A percentile compares a stretch with the other conserved stretches of the same genome.
These are phyloP conservation scores for Drosophila setifemur DNA, from an alignment of 1,140 invertebrate genomes.

Conservation along the genomic window DNA sequence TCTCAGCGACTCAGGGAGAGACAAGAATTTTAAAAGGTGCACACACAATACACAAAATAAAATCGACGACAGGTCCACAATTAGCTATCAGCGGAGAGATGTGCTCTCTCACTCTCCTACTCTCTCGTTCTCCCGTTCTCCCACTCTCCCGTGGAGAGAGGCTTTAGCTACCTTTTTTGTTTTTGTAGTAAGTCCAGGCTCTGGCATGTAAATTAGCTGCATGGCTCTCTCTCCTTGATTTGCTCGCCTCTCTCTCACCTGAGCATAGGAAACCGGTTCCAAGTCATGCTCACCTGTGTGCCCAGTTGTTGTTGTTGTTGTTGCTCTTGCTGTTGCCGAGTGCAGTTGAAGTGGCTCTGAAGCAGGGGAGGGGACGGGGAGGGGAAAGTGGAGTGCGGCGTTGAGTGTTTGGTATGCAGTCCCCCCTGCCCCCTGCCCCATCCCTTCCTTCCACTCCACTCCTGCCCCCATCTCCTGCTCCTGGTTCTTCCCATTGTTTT, in stretches of 20 bases:
- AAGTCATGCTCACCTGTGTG: conserved; percentile 49
- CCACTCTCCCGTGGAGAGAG: conserved; percentile 7
- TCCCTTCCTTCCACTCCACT: conserved; percentile 1
- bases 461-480: conserved; percentile 2
- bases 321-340: no score
- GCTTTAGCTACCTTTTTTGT: conserved; percentile 42
- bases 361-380: conserved; percentile 18
- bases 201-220: conserved; percentile 72
- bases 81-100: conserved; percentile 50
- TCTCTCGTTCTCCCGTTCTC: not conserved
- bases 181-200: conserved; percentile 42
- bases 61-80: conserved; percentile 81
- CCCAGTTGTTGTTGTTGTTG: conserved; percentile 46
- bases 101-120: not conserved
- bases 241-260: conserved; percentile 10
- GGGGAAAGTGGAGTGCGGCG: conserved; percentile 65
- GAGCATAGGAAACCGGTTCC: conserved; percentile 41
- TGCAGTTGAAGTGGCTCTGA: conserved; percentile 63
- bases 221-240: conserved; percentile 45
- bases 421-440: not conserved
- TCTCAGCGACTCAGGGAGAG: not conserved
- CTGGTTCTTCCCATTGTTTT: conserved; percentile 38
- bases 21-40: conserved; percentile 76
- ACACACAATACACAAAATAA: conserved; percentile 44
- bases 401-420: conserved; percentile 77